Evolutionary conservation across 2,797 vertebrate species (phyloP).

Genomic region (Squalus acanthias): DNA sequence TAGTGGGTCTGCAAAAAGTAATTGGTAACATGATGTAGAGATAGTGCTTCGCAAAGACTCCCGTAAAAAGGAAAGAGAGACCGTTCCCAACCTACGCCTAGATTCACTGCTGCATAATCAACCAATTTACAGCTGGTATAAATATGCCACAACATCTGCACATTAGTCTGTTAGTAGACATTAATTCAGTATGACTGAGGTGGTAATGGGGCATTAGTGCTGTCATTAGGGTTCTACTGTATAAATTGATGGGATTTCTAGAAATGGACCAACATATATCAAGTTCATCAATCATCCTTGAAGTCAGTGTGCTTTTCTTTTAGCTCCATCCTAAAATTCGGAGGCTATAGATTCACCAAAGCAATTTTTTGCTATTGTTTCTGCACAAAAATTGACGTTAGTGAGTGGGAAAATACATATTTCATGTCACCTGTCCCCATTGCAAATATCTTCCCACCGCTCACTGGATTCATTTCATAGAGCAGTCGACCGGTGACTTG

Average conservation of each 20-base stretch:
- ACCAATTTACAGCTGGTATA: not conserved
- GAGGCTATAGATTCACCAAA: no score
- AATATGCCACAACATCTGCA: not conserved
- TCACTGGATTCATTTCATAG: not conserved
- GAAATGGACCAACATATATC: not conserved
- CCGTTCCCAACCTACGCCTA: not conserved
- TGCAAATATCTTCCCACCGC: not conserved
- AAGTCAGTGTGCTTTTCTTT: not conserved
- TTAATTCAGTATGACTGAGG: not conserved
- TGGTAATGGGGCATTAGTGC: not conserved
- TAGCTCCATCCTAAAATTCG: no score
- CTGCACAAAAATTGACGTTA: not conserved
- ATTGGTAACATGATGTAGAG: not conserved
- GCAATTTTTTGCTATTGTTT: not conserved
- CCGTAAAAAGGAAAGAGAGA: not conserved
- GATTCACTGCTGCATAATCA: not conserved
- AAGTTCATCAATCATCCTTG: not conserved
- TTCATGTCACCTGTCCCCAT: not conserved
- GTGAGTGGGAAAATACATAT: not conserved
- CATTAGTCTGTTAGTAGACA: not conserved
- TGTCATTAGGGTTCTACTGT: not conserved
- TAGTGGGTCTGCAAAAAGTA: not conserved
- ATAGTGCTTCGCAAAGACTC: not conserved
- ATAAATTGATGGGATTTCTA: not conserved
- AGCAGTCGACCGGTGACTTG: not conserved